Percentiles rank a stretch among this genome's conserved stretches.
Evolutionary conservation across 2,888 invertebrate genomes (phyloP).

Genomic region (Coenonympha glycerion): DNA sequence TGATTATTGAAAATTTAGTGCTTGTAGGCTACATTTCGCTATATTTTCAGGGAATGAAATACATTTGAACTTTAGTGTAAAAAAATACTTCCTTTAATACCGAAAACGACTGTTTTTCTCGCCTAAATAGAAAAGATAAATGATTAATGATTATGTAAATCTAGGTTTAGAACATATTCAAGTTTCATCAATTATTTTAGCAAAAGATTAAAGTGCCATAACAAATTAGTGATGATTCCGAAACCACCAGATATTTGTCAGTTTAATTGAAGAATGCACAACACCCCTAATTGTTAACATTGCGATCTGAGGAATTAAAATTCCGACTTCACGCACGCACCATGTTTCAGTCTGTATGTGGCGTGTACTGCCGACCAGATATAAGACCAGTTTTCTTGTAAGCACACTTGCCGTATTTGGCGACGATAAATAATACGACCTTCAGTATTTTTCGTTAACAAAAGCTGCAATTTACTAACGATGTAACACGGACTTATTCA

Average conservation of each 20-base stretch:
- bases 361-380: slow-evolving; percentile 4
- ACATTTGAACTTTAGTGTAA: too few relatives aligned
- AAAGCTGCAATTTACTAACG: too few relatives aligned
- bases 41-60: too few relatives aligned
- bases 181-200: background rate
- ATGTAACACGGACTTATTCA: background rate
- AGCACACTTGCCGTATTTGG: slow-evolving; percentile 27
- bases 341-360: slow-evolving; percentile 1
- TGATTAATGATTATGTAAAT: too few relatives aligned
- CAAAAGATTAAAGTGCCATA: background rate
- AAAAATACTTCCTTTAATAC: too few relatives aligned
- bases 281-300: background rate
- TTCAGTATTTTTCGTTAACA: slow-evolving; percentile 30
- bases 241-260: background rate
- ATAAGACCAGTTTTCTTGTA: slow-evolving; percentile 11
- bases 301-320: slow-evolving; percentile 15
- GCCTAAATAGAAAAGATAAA: too few relatives aligned
- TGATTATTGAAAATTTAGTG: too few relatives aligned
- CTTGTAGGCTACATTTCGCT: too few relatives aligned
- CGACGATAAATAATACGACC: slow-evolving; percentile 25
- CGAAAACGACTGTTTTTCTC: too few relatives aligned
- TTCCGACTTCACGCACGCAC: slow-evolving; percentile 14
- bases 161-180: too few relatives aligned
- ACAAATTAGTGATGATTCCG: background rate
- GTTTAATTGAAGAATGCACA: background rate